Evolutionary conservation across 2,113 vertebrate genomes (phyloP).

Genomic region (Origma solitaria): DNA sequence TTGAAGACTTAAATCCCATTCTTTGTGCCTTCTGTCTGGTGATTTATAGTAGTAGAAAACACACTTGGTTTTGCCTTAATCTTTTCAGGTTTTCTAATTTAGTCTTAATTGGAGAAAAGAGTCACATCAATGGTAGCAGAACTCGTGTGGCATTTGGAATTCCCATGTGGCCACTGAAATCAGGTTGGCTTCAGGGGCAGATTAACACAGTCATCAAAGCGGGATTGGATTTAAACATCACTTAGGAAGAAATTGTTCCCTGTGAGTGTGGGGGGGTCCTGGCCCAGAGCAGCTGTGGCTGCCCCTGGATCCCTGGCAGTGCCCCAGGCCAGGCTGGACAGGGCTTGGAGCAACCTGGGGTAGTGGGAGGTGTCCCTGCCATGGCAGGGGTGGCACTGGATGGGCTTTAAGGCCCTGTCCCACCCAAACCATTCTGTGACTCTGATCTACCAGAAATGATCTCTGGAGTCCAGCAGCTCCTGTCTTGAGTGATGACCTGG

Average conservation of each 20-base stretch:
- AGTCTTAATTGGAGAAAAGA: background rate
- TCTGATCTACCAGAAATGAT: background rate
- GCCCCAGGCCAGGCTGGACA: background rate
- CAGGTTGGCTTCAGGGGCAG: background rate
- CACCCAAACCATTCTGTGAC: background rate
- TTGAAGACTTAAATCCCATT: background rate
- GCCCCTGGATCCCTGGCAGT: background rate
- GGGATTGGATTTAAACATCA: background rate
- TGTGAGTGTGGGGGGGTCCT: fast-evolving
- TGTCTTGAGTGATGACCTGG: background rate
- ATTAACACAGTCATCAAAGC: background rate
- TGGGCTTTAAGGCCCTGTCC: fast-evolving
- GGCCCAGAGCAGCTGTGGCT: background rate
- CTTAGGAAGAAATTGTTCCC: background rate
- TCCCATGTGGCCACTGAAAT: fast-evolving
- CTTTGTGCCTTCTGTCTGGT: background rate
- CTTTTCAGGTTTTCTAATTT: background rate
- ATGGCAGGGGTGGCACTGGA: background rate
- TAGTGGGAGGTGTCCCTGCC: background rate
- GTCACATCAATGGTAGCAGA: background rate
- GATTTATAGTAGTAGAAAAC: background rate
- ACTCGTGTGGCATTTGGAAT: background rate
- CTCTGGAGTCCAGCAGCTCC: background rate
- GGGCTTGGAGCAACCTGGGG: background rate
- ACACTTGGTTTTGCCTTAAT: background rate